phyloP scores from a whole-genome alignment of 92 coral and sea anemone genomes.

The Phenganax marumi region DNA sequence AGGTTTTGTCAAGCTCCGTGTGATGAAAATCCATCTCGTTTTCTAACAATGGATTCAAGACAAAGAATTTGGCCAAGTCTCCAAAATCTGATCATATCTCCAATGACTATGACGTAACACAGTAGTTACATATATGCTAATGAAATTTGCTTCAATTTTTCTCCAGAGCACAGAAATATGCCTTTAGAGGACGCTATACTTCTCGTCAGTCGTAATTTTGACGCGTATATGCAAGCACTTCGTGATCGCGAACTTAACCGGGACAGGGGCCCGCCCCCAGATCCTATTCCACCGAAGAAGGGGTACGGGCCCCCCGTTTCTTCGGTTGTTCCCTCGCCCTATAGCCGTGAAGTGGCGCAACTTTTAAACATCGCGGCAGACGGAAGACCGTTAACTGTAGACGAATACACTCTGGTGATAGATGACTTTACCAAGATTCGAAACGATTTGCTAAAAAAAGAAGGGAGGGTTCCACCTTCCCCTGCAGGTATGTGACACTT shows the following conservation, averaged over 20 bases:
- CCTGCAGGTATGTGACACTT: background rate
- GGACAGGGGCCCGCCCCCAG: conserved; percentile 27
- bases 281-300: conserved; percentile 38
- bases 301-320: conserved; percentile 37
- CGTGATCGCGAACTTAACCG: conserved; percentile 48
- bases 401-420: conserved; percentile 82
- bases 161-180: conserved; percentile 99
- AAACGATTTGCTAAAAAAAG: conserved; percentile 50
- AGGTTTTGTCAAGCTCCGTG: too few relatives aligned
- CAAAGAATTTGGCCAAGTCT: too few relatives aligned
- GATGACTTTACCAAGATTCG: conserved; percentile 82
- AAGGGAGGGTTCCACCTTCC: conserved; percentile 23
- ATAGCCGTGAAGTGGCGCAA: conserved; percentile 53
- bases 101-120: too few relatives aligned
- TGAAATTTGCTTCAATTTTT: conserved; percentile 40
- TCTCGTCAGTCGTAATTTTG: conserved; percentile 98
- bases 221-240: conserved; percentile 97
- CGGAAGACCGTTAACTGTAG: conserved; percentile 74
- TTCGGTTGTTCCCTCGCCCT: conserved; percentile 56
- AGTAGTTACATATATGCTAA: background rate
- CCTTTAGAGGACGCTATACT: conserved; percentile 99
- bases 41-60: too few relatives aligned
- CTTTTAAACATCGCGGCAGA: conserved; percentile 82
- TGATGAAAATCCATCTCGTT: too few relatives aligned
- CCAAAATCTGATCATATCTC: too few relatives aligned